Conservation (phyloP, 2,113 vertebrate species). For the Antigone vipio region DNA sequence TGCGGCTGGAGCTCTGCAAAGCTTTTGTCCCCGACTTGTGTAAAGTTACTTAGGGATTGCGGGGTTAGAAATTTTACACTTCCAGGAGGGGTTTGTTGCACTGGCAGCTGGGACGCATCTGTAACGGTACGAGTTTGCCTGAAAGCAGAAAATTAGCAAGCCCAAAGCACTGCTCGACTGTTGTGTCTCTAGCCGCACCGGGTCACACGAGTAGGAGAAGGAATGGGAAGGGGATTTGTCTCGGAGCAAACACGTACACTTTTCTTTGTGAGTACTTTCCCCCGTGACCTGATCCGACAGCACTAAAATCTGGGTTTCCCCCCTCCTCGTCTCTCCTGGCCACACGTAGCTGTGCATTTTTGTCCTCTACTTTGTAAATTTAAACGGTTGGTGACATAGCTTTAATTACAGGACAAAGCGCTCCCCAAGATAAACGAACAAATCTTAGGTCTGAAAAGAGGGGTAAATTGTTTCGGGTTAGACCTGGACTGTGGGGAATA, state of each 20-base stretch:
- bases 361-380: background rate
- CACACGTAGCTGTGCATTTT: background rate
- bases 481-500: background rate
- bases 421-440: background rate
- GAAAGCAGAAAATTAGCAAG: constrained; percentile 80
- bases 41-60: constrained; percentile 76
- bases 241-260: background rate
- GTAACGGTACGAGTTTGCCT: constrained; percentile 86
- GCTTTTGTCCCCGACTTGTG: constrained; percentile 73
- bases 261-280: background rate
- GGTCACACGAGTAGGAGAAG: constrained; percentile 48
- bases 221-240: constrained; percentile 59
- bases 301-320: background rate
- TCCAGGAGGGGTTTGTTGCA: constrained; percentile 61
- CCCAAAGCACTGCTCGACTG: constrained; percentile 48
- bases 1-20: constrained; percentile 60
- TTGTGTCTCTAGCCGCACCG: constrained; percentile 62
- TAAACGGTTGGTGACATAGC: background rate
- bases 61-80: constrained; percentile 89
- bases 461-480: background rate
- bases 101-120: constrained; percentile 92
- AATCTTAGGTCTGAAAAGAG: background rate
- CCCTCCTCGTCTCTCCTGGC: background rate
- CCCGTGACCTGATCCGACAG: background rate
- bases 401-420: background rate